Evolutionary conservation across 2,888 invertebrate genomes (phyloP).

Genomic region (Eucera pruinosa): DNA sequence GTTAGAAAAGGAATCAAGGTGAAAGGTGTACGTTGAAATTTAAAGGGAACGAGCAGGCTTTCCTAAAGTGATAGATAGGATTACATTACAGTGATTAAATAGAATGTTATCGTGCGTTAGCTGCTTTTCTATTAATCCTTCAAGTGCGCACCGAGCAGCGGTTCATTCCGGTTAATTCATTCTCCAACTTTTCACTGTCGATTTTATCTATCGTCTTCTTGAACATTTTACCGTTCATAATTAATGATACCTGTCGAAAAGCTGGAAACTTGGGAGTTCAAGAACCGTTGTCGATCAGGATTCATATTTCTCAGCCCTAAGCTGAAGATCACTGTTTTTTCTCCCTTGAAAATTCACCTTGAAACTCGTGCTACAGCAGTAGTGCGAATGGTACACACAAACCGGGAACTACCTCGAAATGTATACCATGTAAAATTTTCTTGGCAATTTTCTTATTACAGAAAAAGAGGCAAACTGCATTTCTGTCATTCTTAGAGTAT

Average conservation of each 20-base stretch:
- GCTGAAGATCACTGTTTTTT: neutral
- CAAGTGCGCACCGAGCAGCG: neutral
- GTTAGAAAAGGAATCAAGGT: constrained; percentile 37
- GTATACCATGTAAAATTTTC: constrained; percentile 20
- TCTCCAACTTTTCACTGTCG: constrained; percentile 31
- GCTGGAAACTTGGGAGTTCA: neutral
- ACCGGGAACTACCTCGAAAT: neutral
- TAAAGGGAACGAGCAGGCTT: constrained; percentile 9
- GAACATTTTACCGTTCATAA: neutral
- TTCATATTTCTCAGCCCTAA: neutral
- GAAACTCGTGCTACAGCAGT: neutral
- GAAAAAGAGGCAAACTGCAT: constrained; percentile 13
- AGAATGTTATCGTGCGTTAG: constrained; percentile 29
- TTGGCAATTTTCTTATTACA: constrained; percentile 10
- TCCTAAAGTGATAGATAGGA: constrained; percentile 25
- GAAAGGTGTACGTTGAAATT: constrained; percentile 40
- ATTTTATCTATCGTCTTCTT: constrained; percentile 24
- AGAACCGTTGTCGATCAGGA: neutral
- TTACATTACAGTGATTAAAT: constrained; percentile 46
- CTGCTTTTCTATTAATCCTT: constrained; percentile 27
- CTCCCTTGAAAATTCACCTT: neutral
- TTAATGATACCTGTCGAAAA: constrained; percentile 6
- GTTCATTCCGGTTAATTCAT: constrained; percentile 15
- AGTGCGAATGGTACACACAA: neutral
- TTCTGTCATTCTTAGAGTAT: no score